phyloP scores from a whole-genome alignment of 2,888 invertebrate genomes.

The Euclidia mi region DNA sequence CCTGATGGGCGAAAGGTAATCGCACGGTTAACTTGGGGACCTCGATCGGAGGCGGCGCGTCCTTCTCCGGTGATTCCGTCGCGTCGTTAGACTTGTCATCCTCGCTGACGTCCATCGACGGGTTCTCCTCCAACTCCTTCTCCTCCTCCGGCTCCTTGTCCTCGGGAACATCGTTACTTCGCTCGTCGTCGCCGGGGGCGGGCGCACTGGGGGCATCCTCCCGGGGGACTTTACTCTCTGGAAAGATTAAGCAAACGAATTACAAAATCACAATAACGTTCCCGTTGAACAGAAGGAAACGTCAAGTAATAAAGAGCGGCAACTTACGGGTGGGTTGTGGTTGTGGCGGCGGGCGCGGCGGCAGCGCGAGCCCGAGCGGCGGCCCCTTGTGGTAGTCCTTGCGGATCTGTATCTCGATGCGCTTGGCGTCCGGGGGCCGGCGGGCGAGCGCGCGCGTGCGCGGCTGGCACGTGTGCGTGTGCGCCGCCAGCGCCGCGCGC shows the following conservation, averaged over 20 bases:
- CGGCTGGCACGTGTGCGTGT: constrained; percentile 92
- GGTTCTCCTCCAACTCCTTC: constrained; percentile 52
- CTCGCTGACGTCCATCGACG: constrained; percentile 59
- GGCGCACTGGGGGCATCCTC: constrained; percentile 41
- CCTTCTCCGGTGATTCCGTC: constrained; percentile 63
- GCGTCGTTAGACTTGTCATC: constrained; percentile 62
- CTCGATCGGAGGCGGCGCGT: constrained; percentile 29
- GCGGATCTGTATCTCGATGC: constrained; percentile 84
- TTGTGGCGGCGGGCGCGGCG: constrained; percentile 48
- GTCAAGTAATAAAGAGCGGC: too few relatives aligned
- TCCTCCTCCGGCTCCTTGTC: constrained; percentile 36
- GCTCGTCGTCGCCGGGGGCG: constrained; percentile 46
- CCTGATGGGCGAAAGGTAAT: constrained; percentile 76
- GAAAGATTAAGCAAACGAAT: constrained; percentile 14
- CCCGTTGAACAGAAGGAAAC: too few relatives aligned
- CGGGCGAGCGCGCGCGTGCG: constrained; percentile 75
- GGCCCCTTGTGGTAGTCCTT: constrained; percentile 83
- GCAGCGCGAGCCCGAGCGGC: constrained; percentile 47
- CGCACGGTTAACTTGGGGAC: constrained; percentile 56
- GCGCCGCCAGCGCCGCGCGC: constrained; percentile 93
- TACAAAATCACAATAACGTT: too few relatives aligned
- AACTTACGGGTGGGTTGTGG: too few relatives aligned
- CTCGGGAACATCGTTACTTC: constrained; percentile 28
- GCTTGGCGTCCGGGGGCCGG: constrained; percentile 66
- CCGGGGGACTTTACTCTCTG: constrained; percentile 62